Evolutionary conservation across 2,113 vertebrate species (phyloP).

Genomic region (Larimichthys polyactis): DNA sequence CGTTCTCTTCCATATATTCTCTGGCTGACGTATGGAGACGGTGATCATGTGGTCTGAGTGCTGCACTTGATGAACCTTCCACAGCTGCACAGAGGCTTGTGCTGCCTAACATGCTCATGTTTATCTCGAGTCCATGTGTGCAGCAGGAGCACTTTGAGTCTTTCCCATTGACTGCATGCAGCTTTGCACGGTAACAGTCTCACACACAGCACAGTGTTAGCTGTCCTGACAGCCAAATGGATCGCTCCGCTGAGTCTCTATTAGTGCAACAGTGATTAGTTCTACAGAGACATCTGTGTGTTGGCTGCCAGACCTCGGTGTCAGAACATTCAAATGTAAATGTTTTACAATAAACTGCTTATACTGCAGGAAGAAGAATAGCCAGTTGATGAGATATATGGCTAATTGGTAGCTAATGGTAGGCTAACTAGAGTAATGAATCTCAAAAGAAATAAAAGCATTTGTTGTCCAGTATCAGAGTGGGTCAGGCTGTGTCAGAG

Average conservation of each 20-base stretch:
- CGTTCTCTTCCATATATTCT: conserved; percentile 18
- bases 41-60: background rate
- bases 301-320: no score
- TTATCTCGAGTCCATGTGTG: conserved; percentile 1
- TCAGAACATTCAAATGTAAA: no score
- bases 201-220: conserved; percentile 9
- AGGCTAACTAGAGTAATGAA: no score
- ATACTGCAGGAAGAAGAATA: no score
- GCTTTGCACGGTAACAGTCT: background rate
- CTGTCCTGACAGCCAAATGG: background rate
- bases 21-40: background rate
- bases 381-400: no score
- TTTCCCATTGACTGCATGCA: background rate
- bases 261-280: conserved; percentile 23
- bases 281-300: conserved; percentile 5
- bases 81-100: background rate
- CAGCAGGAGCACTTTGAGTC: conserved; percentile 3
- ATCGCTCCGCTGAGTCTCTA: conserved; percentile 3
- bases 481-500: background rate
- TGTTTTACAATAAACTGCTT: no score
- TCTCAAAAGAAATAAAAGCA: background rate
- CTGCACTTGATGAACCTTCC: conserved; percentile 6
- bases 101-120: background rate
- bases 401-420: no score
- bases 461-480: background rate